phyloP scores from a whole-genome alignment of 1,140 invertebrate genomes.

The Neodiprion virginianus region DNA sequence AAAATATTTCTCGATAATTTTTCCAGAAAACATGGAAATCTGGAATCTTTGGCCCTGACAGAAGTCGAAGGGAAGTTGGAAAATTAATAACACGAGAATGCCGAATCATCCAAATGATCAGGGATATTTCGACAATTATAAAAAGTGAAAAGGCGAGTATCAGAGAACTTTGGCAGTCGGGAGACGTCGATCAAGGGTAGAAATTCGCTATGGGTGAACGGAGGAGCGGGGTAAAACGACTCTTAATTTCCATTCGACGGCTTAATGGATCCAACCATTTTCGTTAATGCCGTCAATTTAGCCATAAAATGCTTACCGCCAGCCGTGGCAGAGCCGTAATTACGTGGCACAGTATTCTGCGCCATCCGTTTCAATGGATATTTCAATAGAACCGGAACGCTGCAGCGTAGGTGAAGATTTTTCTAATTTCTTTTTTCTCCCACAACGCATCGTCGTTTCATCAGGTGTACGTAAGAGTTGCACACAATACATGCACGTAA shows the following conservation, averaged over 20 bases:
- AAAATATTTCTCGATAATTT: no score
- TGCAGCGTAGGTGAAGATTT: neutral
- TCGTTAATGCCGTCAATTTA: slow-evolving; percentile 7
- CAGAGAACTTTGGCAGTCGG: no score
- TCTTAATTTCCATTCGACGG: slow-evolving; percentile 7
- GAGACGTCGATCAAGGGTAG: neutral
- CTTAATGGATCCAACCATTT: slow-evolving; percentile 4
- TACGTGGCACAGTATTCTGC: neutral
- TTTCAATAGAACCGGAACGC: neutral
- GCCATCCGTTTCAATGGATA: neutral
- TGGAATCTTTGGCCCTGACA: no score
- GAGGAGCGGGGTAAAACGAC: neutral
- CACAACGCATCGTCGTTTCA: neutral
- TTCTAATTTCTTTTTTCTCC: neutral
- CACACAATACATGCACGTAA: no score
- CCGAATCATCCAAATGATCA: no score
- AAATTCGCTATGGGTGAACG: neutral
- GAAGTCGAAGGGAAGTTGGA: no score
- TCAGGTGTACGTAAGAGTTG: no score
- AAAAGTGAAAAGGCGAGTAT: no score
- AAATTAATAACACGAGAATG: no score
- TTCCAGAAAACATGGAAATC: no score
- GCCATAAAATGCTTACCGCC: slow-evolving; percentile 4
- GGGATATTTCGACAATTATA: no score
- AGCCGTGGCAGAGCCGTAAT: slow-evolving; percentile 1